These are phyloP conservation scores for Anguilla anguilla DNA, from an alignment of 2,797 vertebrate species.

Conservation along the genomic window DNA sequence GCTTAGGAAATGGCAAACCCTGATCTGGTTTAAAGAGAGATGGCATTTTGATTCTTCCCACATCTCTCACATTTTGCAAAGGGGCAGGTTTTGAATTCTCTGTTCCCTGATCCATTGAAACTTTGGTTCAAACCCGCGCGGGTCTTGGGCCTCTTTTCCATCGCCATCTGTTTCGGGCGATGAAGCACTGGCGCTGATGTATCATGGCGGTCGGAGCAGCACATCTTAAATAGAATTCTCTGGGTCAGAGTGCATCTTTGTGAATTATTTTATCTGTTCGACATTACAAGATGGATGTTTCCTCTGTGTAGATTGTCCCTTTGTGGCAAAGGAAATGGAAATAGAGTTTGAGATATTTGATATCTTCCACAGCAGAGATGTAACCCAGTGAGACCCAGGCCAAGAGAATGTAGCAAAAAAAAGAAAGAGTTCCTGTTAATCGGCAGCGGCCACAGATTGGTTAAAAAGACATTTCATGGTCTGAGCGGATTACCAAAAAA, in stretches of 20 bases:
- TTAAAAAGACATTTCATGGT: background rate
- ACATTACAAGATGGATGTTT: conserved; percentile 18
- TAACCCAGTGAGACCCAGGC: background rate
- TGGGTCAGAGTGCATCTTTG: conserved; percentile 15
- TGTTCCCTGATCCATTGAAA: conserved; percentile 4
- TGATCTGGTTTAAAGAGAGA: background rate
- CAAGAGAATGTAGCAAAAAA: background rate
- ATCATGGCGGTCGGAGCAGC: background rate
- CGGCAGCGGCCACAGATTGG: background rate
- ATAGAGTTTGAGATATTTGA: background rate
- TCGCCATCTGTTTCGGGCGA: conserved; percentile 15
- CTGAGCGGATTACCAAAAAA: background rate
- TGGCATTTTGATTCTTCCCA: conserved; percentile 8
- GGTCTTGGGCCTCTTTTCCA: background rate
- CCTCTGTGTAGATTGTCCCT: background rate
- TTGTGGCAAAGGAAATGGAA: background rate
- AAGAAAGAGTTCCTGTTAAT: background rate
- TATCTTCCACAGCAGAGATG: background rate
- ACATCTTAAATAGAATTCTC: conserved; percentile 20
- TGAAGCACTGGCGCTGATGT: conserved; percentile 16
- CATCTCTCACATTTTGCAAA: background rate
- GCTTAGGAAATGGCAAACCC: background rate
- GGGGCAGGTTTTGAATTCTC: conserved; percentile 2
- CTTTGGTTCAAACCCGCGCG: background rate
- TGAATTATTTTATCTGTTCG: conserved; percentile 14